A percentile compares a stretch with the other conserved stretches of the same genome.
Evolutionary conservation across 2,888 invertebrate species (phyloP).

Genomic region (Drosophila paramelanica): DNA sequence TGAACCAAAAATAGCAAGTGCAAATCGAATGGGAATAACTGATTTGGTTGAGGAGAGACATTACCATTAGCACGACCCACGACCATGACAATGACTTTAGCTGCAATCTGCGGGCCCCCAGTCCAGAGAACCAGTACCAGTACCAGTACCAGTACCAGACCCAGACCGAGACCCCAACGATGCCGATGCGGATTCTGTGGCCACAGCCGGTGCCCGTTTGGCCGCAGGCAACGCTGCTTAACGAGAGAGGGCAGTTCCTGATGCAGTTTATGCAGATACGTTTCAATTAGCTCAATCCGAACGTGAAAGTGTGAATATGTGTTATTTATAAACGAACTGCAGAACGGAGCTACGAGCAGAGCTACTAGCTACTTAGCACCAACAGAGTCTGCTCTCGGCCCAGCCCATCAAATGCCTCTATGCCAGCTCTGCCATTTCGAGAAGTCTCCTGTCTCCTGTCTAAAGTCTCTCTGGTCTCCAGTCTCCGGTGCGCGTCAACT

Average conservation of each 20-base stretch:
- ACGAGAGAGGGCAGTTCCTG: conserved; percentile 61
- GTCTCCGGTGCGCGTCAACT: conserved; percentile 36
- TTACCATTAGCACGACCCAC: conserved; percentile 66
- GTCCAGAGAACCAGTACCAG: background rate
- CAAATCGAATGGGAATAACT: conserved; percentile 16
- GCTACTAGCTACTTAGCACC: conserved; percentile 29
- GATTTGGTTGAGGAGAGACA: conserved; percentile 47
- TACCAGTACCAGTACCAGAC: conserved; percentile 1
- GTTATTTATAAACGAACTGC: conserved; percentile 63
- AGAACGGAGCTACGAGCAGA: background rate
- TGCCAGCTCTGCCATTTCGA: conserved; percentile 5
- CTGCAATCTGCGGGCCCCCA: conserved; percentile 34
- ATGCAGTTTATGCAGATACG: conserved; percentile 76
- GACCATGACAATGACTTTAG: conserved; percentile 72
- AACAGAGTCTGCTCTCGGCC: background rate
- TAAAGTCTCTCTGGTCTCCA: conserved; percentile 4
- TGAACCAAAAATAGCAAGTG: conserved; percentile 59
- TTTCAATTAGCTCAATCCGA: conserved; percentile 79
- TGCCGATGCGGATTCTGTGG: conserved; percentile 1
- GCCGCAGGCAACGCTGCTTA: conserved; percentile 45
- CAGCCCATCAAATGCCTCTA: conserved; percentile 9
- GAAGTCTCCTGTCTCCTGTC: conserved; percentile 25
- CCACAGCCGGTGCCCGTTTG: conserved; percentile 18
- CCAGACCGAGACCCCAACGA: conserved; percentile 3
- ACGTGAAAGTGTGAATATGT: conserved; percentile 78